Conservation (phyloP, 1,140 invertebrate species). For the Halyomorpha halys region DNA sequence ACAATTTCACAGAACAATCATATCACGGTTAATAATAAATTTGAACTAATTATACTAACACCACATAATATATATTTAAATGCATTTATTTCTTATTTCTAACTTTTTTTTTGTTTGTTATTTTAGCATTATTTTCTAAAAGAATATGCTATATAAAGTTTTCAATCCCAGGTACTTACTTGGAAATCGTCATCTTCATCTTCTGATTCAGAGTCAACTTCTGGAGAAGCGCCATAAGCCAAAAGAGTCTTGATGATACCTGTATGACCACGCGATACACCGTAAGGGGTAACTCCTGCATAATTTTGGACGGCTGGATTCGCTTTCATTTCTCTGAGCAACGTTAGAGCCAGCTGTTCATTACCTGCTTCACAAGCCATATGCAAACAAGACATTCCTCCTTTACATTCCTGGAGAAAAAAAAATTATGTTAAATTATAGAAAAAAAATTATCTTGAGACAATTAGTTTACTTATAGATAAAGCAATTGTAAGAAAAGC, state of each 20-base stretch:
- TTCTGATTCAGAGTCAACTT: neutral
- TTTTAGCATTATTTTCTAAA: too few species aligned
- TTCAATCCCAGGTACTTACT: neutral
- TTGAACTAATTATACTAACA: too few species aligned
- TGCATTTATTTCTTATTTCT: too few species aligned
- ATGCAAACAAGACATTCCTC: conserved; percentile 27
- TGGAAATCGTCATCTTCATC: conserved; percentile 8
- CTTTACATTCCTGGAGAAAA: conserved; percentile 27
- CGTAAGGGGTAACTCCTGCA: conserved; percentile 23
- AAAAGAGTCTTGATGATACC: neutral
- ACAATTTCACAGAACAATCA: too few species aligned
- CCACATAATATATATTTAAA: too few species aligned
- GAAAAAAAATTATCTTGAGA: too few species aligned
- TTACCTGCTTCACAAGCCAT: conserved; percentile 27
- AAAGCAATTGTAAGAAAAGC: too few species aligned
- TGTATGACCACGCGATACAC: neutral
- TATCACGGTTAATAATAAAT: too few species aligned
- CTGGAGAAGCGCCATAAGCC: neutral
- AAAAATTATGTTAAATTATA: conserved; percentile 7
- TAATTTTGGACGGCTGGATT: conserved; percentile 25
- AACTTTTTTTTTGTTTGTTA: too few species aligned
- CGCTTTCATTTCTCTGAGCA: conserved; percentile 19
- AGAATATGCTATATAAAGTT: too few species aligned
- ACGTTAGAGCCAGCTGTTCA: conserved; percentile 15
- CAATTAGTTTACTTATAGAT: too few species aligned